Evolutionary conservation across 2,888 invertebrate species (phyloP).

Genomic region (Luperina nickerlii): DNA sequence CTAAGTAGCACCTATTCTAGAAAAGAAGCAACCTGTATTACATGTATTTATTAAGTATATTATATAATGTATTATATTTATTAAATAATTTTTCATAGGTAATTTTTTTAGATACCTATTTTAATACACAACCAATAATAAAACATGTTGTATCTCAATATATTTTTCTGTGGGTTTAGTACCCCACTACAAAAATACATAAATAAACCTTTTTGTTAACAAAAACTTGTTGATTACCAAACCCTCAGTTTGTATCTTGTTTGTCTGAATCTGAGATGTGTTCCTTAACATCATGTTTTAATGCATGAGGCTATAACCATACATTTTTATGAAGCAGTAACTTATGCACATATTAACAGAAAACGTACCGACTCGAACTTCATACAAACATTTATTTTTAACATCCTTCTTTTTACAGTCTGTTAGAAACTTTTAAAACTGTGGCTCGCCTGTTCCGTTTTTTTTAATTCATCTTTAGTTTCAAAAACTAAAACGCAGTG

Average conservation of each 20-base stretch:
- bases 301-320: conserved; percentile 6
- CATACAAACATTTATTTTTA: not conserved
- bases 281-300: not conserved
- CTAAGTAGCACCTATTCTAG: not conserved
- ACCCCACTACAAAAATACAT: not conserved
- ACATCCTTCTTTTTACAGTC: not conserved
- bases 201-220: not conserved
- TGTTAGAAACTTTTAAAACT: not conserved
- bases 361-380: not conserved
- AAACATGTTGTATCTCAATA: not conserved
- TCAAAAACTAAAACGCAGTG: not conserved
- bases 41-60: too few relatives aligned
- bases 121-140: not conserved
- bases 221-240: not conserved
- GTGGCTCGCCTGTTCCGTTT: not conserved
- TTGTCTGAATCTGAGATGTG: not conserved
- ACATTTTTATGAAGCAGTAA: conserved; percentile 15
- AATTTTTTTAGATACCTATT: not conserved
- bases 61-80: too few relatives aligned
- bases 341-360: not conserved
- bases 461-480: not conserved
- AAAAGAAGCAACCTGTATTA: not conserved
- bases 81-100: not conserved
- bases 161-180: not conserved
- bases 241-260: not conserved